phyloP scores from a whole-genome alignment of 2,797 vertebrate species.

The Tamandua tetradactyla region DNA sequence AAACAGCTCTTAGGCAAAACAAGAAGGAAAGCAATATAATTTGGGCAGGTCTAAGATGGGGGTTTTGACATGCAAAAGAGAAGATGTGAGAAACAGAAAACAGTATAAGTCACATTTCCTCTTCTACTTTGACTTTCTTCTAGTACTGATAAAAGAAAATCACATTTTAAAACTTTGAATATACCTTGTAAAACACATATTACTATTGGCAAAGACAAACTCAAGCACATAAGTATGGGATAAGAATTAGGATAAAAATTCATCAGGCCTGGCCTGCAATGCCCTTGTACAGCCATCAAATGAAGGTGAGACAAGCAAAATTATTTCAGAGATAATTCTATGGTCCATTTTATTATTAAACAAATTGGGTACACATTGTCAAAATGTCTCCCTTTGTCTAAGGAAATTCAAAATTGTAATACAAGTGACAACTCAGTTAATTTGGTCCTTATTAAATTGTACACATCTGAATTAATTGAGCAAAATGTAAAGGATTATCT shows the following conservation, averaged over 20 bases:
- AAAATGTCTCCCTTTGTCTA: constrained; percentile 40
- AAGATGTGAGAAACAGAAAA: not conserved
- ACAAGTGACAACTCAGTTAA: constrained; percentile 49
- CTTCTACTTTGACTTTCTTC: constrained; percentile 17
- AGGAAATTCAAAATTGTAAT: constrained; percentile 20
- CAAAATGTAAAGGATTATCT: constrained; percentile 23
- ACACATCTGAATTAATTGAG: constrained; percentile 6
- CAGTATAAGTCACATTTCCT: constrained; percentile 9
- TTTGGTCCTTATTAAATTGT: constrained; percentile 26
- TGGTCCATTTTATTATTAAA: constrained; percentile 31
- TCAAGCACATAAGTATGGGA: not conserved
- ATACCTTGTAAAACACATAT: not conserved
- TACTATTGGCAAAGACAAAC: constrained; percentile 44
- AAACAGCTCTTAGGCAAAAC: not conserved
- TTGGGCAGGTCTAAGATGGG: constrained; percentile 2
- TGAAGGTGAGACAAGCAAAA: constrained; percentile 5
- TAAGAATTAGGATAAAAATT: constrained; percentile 30
- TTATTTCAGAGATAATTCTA: constrained; percentile 38
- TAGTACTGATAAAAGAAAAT: constrained; percentile 12
- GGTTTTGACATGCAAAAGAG: constrained; percentile 28
- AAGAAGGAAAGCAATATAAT: constrained; percentile 40
- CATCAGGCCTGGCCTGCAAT: not conserved
- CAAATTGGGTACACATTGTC: not conserved
- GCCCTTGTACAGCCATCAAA: not conserved
- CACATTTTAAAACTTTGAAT: constrained; percentile 19